These are phyloP conservation scores for Uropetala carovei DNA, from an alignment of 2,888 invertebrate genomes.

Conservation along the genomic window DNA sequence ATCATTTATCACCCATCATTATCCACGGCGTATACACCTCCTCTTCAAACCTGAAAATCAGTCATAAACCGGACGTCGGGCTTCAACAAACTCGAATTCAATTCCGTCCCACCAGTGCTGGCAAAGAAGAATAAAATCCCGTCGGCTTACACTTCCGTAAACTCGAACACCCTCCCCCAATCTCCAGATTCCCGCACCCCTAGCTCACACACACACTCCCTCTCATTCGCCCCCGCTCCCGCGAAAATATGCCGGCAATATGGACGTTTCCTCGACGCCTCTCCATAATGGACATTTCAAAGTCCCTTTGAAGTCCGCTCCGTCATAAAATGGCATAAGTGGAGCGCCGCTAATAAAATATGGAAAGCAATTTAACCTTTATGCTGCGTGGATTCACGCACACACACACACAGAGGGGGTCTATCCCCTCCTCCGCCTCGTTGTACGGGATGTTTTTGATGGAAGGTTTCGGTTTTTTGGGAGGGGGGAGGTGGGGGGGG, in stretches of 20 bases:
- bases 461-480: not conserved
- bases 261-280: slow-evolving; percentile 49
- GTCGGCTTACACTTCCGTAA: slow-evolving; percentile 13
- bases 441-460: slow-evolving; percentile 7
- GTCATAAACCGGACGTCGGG: not conserved
- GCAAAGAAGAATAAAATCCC: not conserved
- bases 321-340: slow-evolving; percentile 63
- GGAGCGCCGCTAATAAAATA: slow-evolving; percentile 56
- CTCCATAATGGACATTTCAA: slow-evolving; percentile 49
- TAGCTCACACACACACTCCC: not conserved
- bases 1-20: not conserved
- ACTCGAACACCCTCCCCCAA: not conserved
- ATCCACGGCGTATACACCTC: not conserved
- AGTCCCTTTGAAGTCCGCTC: slow-evolving; percentile 55
- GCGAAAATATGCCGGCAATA: slow-evolving; percentile 17
- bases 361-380: slow-evolving; percentile 56
- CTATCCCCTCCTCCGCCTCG: not conserved
- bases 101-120: not conserved
- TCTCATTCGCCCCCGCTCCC: not conserved
- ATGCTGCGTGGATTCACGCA: slow-evolving; percentile 33
- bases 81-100: slow-evolving; percentile 5
- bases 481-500: not conserved
- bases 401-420: not conserved
- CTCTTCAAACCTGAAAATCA: slow-evolving; percentile 28
- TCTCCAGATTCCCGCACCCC: not conserved